A percentile compares a stretch with the other conserved stretches of the same genome.
phyloP scores from a whole-genome alignment of 2,888 invertebrate genomes.

The Callinectes sapidus region DNA sequence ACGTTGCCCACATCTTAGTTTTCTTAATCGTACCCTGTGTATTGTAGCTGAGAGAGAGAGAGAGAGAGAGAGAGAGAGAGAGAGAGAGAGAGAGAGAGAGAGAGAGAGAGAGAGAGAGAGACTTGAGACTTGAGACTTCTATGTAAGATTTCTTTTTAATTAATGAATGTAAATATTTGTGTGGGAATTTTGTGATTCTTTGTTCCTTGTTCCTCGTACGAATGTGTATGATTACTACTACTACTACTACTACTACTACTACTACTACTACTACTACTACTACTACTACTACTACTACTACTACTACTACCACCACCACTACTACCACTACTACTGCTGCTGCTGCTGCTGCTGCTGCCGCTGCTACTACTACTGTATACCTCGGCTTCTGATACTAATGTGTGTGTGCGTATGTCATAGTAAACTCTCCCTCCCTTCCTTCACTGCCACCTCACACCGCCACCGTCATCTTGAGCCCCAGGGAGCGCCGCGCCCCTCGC shows the following conservation, averaged over 20 bases:
- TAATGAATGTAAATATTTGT: no score
- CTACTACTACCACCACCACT: constrained; percentile 3
- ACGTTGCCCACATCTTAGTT: neutral
- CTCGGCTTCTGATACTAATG: neutral
- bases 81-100: no score
- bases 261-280: constrained; percentile 1
- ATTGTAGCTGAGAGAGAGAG: no score
- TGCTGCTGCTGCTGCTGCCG: neutral
- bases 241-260: neutral
- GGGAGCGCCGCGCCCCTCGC: neutral
- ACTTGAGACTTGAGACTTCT: no score
- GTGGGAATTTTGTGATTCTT: no score
- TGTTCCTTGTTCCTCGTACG: no score
- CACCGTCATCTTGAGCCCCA: neutral
- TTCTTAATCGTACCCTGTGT: neutral
- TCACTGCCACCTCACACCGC: neutral
- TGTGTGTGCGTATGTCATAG: neutral
- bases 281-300: constrained; percentile 7
- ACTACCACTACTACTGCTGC: constrained; percentile 16
- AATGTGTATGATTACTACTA: no score
- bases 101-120: no score
- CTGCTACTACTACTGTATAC: neutral
- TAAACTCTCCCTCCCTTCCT: neutral
- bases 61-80: no score
- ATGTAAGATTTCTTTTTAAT: no score